Evolutionary conservation across 2,113 vertebrate species (phyloP).

Genomic region (Plectropomus leopardus): DNA sequence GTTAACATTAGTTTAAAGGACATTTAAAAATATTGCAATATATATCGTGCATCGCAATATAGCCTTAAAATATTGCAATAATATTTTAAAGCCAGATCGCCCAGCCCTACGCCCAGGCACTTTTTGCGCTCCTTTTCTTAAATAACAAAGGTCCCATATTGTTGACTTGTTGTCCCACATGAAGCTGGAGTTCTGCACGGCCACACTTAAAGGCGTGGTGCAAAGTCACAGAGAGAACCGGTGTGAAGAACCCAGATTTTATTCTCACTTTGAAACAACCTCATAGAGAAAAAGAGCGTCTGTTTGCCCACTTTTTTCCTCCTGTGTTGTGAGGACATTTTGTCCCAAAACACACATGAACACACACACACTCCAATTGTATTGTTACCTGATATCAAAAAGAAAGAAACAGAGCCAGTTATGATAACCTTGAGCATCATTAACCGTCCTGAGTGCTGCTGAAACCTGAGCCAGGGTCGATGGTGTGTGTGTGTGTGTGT

Average conservation of each 20-base stretch:
- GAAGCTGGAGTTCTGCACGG: neutral
- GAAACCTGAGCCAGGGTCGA: slow-evolving; percentile 45
- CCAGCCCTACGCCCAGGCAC: no score
- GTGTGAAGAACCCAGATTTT: no score
- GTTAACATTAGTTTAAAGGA: no score
- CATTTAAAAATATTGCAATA: no score
- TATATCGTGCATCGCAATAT: no score
- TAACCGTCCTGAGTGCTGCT: slow-evolving; percentile 45
- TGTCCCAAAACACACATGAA: neutral
- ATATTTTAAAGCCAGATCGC: no score
- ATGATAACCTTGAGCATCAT: slow-evolving; percentile 33
- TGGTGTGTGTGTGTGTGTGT: slow-evolving; percentile 21
- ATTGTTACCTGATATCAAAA: slow-evolving; percentile 26
- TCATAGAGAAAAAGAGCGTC: neutral
- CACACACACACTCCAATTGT: neutral
- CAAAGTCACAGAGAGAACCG: neutral
- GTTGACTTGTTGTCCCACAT: neutral
- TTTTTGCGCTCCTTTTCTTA: neutral
- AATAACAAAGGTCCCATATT: no score
- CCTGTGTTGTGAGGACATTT: neutral
- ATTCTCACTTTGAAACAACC: neutral
- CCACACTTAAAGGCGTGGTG: no score
- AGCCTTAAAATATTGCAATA: no score
- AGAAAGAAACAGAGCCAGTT: neutral
- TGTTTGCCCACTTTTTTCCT: neutral